These are phyloP conservation scores for Vidua chalybeata DNA, from an alignment of 2,113 vertebrate genomes.

Conservation along the genomic window DNA sequence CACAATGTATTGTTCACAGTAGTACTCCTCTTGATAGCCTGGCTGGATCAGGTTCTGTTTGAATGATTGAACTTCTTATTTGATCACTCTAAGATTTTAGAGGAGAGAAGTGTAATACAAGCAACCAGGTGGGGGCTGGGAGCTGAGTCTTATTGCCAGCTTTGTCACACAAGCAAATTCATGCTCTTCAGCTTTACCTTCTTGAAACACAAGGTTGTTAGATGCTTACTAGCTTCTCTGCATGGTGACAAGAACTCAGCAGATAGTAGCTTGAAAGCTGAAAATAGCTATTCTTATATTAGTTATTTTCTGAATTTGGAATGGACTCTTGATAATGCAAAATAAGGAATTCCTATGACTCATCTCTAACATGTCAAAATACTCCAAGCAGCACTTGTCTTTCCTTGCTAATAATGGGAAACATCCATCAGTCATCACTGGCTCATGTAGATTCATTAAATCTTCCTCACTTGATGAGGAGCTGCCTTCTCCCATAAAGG, in stretches of 20 bases:
- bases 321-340: not conserved
- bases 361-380: not conserved
- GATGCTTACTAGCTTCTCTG: not conserved
- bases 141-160: not conserved
- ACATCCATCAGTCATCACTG: not conserved
- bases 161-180: not conserved
- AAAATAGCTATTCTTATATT: not conserved
- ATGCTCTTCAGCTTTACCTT: not conserved
- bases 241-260: not conserved
- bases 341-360: not conserved
- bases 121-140: not conserved
- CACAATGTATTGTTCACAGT: not conserved
- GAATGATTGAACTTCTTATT: slow-evolving; percentile 20
- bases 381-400: not conserved
- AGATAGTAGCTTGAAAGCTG: not conserved
- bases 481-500: not conserved
- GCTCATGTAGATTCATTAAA: not conserved
- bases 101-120: not conserved
- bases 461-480: not conserved
- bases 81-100: not conserved
- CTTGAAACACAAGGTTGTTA: not conserved
- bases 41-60: not conserved
- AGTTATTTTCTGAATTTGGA: not conserved
- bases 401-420: not conserved
- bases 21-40: not conserved